Percentiles rank a stretch among this genome's conserved stretches.
Conservation (phyloP, 2,888 invertebrate genomes). For the Stictocephala bisonia region DNA sequence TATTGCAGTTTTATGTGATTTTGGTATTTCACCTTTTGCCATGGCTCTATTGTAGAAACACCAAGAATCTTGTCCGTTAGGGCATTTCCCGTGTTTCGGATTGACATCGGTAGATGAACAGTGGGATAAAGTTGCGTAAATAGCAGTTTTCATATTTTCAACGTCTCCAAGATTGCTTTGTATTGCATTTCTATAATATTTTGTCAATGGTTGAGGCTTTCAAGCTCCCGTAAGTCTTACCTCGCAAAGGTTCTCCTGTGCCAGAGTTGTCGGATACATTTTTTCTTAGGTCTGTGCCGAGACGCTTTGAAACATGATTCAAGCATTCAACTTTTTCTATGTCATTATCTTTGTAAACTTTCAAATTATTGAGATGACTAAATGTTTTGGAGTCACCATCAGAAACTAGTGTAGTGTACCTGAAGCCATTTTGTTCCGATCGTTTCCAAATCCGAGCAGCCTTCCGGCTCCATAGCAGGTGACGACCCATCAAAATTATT, state of each 20-base stretch:
- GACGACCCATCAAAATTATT: conserved; percentile 51
- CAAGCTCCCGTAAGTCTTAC: conserved; percentile 30
- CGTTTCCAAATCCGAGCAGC: conserved; percentile 46
- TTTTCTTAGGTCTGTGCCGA: conserved; percentile 45
- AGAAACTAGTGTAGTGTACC: conserved; percentile 47
- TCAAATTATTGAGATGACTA: conserved; percentile 39
- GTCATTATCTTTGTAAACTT: conserved; percentile 39
- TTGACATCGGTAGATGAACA: conserved; percentile 41
- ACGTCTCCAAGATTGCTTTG: conserved; percentile 26
- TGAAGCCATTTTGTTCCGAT: conserved; percentile 27
- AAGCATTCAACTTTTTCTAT: conserved; percentile 45
- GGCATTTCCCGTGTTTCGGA: conserved; percentile 31
- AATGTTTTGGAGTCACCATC: conserved; percentile 44
- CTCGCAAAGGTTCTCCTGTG: conserved; percentile 21
- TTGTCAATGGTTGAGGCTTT: conserved; percentile 28
- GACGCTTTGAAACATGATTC: conserved; percentile 46
- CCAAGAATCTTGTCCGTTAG: conserved; percentile 34
- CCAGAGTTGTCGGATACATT: conserved; percentile 30
- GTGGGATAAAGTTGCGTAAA: conserved; percentile 29
- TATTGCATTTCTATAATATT: conserved; percentile 40
- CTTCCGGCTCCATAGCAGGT: conserved; percentile 52
- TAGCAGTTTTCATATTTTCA: conserved; percentile 27
- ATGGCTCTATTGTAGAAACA: conserved; percentile 37
- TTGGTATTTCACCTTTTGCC: conserved; percentile 41
- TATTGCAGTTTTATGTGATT: not conserved